Conservation (phyloP, 1,140 invertebrate species). For the Drusus annulatus region DNA sequence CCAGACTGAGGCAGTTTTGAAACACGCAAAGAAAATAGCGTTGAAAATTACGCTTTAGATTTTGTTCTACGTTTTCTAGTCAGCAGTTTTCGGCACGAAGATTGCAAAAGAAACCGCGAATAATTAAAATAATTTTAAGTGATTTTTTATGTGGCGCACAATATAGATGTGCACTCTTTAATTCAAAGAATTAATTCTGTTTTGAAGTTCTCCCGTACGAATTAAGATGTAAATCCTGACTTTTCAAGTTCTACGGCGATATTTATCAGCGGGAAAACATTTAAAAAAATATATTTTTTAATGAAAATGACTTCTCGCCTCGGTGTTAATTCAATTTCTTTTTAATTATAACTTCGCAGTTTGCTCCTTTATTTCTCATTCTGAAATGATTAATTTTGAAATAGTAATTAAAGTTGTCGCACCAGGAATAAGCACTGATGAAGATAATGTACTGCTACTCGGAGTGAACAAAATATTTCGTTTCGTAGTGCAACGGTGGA, state of each 20-base stretch:
- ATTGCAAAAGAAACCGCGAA: too few species aligned
- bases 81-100: too few species aligned
- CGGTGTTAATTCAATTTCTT: constrained; percentile 44
- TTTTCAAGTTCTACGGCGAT: constrained; percentile 16
- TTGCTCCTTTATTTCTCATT: constrained; percentile 33
- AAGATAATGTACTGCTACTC: constrained; percentile 1
- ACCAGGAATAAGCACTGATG: constrained; percentile 6
- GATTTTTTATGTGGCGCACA: too few species aligned
- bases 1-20: too few species aligned
- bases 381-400: constrained; percentile 35
- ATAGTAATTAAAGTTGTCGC: constrained; percentile 30
- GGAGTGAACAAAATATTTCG: neutral
- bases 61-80: too few species aligned
- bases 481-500: neutral
- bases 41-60: too few species aligned
- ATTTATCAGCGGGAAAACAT: constrained; percentile 31
- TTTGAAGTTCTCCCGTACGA: too few species aligned
- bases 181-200: too few species aligned
- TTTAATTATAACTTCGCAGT: constrained; percentile 45
- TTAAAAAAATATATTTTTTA: constrained; percentile 10
- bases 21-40: too few species aligned
- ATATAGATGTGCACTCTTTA: too few species aligned
- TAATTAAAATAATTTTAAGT: too few species aligned
- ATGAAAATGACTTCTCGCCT: constrained; percentile 42
- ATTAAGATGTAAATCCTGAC: constrained; percentile 1